Evolutionary conservation across 2,888 invertebrate species (phyloP).

Genomic region (Aporophyla lueneburgensis): DNA sequence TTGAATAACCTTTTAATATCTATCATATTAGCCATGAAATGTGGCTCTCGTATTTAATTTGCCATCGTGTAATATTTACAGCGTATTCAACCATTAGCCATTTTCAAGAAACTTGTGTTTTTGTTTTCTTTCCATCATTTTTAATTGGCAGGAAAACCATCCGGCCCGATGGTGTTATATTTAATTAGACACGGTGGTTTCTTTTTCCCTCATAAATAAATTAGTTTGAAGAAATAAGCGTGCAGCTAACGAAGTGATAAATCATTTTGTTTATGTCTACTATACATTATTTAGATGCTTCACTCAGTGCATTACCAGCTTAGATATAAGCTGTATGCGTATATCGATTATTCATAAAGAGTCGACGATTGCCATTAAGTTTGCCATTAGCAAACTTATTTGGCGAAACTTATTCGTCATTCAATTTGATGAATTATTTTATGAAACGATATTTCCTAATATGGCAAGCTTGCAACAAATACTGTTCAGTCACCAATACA

Average conservation of each 20-base stretch:
- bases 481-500: slow-evolving; percentile 1
- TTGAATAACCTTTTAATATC: background rate
- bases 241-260: slow-evolving; percentile 45
- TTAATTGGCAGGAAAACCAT: slow-evolving; percentile 33
- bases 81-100: background rate
- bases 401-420: slow-evolving; percentile 39
- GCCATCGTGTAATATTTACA: background rate
- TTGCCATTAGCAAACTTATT: slow-evolving; percentile 44
- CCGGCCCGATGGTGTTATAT: background rate
- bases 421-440: slow-evolving; percentile 15
- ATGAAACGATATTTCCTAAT: slow-evolving; percentile 17
- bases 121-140: slow-evolving; percentile 27
- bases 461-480: slow-evolving; percentile 15
- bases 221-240: slow-evolving; percentile 32
- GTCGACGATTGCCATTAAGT: slow-evolving; percentile 28
- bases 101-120: background rate
- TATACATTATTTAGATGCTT: slow-evolving; percentile 20
- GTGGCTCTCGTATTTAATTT: background rate
- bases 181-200: slow-evolving; percentile 11
- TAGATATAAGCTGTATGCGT: slow-evolving; percentile 14
- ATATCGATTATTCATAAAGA: slow-evolving; percentile 52
- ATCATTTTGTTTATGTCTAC: slow-evolving; percentile 32
- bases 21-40: background rate
- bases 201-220: slow-evolving; percentile 32
- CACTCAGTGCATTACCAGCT: slow-evolving; percentile 25